These are phyloP conservation scores for Tragelaphus scriptus DNA, from an alignment of 2,113 vertebrate genomes.

Conservation along the genomic window DNA sequence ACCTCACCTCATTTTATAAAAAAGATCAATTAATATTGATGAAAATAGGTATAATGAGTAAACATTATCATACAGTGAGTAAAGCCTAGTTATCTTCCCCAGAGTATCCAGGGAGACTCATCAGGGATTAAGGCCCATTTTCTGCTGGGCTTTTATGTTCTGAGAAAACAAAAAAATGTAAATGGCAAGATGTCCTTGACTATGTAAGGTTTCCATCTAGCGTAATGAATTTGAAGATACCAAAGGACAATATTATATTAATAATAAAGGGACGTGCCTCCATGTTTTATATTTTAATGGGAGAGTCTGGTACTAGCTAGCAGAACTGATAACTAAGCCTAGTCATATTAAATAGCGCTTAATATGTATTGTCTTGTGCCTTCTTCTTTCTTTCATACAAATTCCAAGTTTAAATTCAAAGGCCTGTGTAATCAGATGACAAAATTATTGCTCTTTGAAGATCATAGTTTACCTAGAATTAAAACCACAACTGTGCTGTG, in stretches of 20 bases:
- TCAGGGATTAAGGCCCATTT: neutral
- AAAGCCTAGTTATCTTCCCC: neutral
- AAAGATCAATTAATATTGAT: slow-evolving; percentile 42
- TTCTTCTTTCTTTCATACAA: slow-evolving; percentile 43
- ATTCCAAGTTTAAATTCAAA: neutral
- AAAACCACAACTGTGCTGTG: neutral
- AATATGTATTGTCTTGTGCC: neutral
- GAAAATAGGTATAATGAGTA: slow-evolving; percentile 20
- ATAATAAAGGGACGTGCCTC: slow-evolving; percentile 32
- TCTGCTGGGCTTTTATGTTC: neutral
- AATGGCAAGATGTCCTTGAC: slow-evolving; percentile 17
- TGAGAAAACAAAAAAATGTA: slow-evolving; percentile 42
- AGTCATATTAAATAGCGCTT: neutral
- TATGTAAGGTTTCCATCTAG: slow-evolving; percentile 1
- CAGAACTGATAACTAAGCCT: slow-evolving; percentile 26
- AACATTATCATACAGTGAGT: slow-evolving; percentile 25
- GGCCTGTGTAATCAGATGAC: neutral
- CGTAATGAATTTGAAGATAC: slow-evolving; percentile 45
- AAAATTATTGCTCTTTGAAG: slow-evolving; percentile 4
- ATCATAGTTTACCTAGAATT: slow-evolving; percentile 27
- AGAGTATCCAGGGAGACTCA: neutral
- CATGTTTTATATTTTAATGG: slow-evolving; percentile 27
- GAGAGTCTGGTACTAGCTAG: neutral
- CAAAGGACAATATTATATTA: slow-evolving; percentile 18
- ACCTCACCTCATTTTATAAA: slow-evolving; percentile 16